These are phyloP conservation scores for Puma concolor DNA, from an alignment of 2,113 vertebrate genomes.

Conservation along the genomic window DNA sequence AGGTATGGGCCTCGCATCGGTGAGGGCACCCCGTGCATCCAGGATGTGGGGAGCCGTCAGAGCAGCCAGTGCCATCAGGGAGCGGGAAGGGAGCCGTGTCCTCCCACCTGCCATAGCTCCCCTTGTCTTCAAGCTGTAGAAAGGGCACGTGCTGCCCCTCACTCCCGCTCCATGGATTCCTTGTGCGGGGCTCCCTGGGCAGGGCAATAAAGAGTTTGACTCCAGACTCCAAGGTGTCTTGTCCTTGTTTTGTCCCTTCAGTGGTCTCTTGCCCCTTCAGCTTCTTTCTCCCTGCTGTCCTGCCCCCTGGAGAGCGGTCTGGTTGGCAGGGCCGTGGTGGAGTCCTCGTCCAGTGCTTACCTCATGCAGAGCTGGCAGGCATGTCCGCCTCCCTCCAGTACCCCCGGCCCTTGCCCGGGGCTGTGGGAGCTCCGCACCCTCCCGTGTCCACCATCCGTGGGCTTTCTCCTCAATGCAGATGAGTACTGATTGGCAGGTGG, in stretches of 20 bases:
- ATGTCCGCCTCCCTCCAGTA: not conserved
- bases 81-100: not conserved
- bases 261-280: not conserved
- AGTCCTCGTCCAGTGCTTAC: not conserved
- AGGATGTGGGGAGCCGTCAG: not conserved
- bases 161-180: not conserved
- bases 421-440: not conserved
- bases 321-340: not conserved
- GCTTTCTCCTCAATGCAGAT: not conserved
- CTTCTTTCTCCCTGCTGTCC: not conserved
- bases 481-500: not conserved
- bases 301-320: not conserved
- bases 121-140: not conserved
- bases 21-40: not conserved
- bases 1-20: not conserved
- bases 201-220: conserved; percentile 71
- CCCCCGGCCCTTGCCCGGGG: not conserved
- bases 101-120: not conserved
- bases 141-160: not conserved
- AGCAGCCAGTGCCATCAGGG: not conserved
- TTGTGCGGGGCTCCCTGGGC: not conserved
- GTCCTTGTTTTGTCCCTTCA: not conserved
- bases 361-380: not conserved
- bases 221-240: not conserved
- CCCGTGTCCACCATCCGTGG: not conserved